Conservation (phyloP, 2,797 vertebrate species). For the Lutjanus campechanus region DNA sequence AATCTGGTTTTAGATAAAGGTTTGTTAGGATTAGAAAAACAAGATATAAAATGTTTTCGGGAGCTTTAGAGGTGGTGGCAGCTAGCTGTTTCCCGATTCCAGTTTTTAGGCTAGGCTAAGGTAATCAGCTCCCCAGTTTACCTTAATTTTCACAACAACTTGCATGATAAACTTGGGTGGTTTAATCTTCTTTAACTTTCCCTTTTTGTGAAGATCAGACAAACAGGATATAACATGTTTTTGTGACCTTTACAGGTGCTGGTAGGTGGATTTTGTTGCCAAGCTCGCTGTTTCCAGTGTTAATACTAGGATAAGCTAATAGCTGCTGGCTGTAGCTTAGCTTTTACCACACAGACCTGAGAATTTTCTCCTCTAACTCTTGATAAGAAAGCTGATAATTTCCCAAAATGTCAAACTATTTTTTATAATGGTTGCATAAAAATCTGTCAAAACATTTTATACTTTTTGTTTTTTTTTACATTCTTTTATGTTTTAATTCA, state of each 20-base stretch:
- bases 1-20: not conserved
- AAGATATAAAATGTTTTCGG: too few species aligned
- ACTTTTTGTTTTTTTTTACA: not conserved
- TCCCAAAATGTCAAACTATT: conserved; percentile 21
- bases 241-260: not conserved
- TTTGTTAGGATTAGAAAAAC: too few species aligned
- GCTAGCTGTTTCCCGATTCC: too few species aligned
- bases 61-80: too few species aligned
- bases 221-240: not conserved
- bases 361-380: conserved; percentile 7
- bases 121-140: too few species aligned
- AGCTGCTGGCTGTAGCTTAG: not conserved
- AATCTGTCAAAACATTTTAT: conserved; percentile 39
- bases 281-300: too few species aligned
- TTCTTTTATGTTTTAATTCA: conserved; percentile 11
- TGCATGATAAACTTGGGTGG: too few species aligned
- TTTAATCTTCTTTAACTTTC: too few species aligned
- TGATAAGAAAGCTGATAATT: not conserved
- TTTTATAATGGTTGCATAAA: conserved; percentile 27
- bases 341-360: not conserved
- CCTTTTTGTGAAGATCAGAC: not conserved
- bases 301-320: conserved; percentile 10
- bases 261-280: too few species aligned
- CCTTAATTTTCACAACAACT: too few species aligned
- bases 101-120: too few species aligned